Evolutionary conservation across 1,140 invertebrate species (phyloP), one percentile per base, ranked within the genome.

Genomic region (Calliphora vicina): DNA sequence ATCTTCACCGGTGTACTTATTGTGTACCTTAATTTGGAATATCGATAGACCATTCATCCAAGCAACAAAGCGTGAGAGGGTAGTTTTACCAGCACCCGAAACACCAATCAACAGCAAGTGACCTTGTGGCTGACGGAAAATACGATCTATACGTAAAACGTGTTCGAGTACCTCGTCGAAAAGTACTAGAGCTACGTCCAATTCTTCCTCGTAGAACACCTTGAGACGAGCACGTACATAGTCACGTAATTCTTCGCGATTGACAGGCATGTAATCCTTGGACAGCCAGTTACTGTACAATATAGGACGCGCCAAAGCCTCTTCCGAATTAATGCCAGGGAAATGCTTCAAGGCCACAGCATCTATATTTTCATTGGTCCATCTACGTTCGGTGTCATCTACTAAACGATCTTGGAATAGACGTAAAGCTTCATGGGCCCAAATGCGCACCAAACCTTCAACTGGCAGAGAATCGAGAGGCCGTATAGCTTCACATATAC

Each of bases 11-110:
- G 97, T 98, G 89, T 99, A 99, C 92, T 99, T 99, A 91, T 99
- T 99, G 91, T 99, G 99, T 0, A 99, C 98, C 92, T 97, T 97
- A 83, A 99, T 98, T 92, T 99, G 99, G 93, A 99, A 99, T 17
- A 99, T 98, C 83, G 96, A 97, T 3, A 99, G 92, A 29, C 99
- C 99, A 92, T 99, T 99, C 96, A 99, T 99, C 98, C 99, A 99
- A 74, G 99, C 99, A 29, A 99, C 99, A 91, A 99, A 99, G 84
- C 99, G 93, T 10, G 98, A 99, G 80, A 99, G 93, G 15, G 99
- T 99, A 1, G 99, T 99, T 92, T 99, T 99, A 82, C 99, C 99
- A 84, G 98, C 97, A 45, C 99, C 99, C 85, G 98, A 98, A 1
- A 99, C 97, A 86, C 98, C 98, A 89, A 99, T 99, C 0, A 99